Base-by-base conservation (phyloP, 2,797 vertebrate genomes). In the Gallirallus australis region DNA sequence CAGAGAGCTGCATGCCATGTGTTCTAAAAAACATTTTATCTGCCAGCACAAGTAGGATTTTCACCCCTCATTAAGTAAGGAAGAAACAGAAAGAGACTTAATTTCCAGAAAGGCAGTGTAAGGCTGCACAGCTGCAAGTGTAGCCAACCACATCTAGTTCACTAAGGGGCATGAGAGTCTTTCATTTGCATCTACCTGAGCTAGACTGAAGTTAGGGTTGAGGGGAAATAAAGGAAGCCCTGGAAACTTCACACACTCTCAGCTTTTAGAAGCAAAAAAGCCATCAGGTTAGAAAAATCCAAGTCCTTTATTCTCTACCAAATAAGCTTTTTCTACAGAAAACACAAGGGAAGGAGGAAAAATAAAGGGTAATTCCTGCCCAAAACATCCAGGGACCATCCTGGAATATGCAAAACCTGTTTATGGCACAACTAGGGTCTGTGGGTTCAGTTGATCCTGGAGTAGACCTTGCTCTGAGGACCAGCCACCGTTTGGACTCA, bases 11-110 rank as follows among this genome's bases (percentile, higher is more conserved):
- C 13, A 3, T 12, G 33, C 63, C 83, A 69, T 25, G 27, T 81
- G 47, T 72, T 76, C 81, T 54, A 84, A 70, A 72, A 84, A n/a
- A 56, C 60, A 63, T 59, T 59, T 89, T 83, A 79, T 45, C 42
- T 72, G 52, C 75, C 68, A 82, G 45, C 12, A 64, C 28, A 89
- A 95, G 54, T 18, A 88, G 25, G 47, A 91, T 92, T 96, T 81
- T 92, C 63, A 94, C 70, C 89, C 33, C 60, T 94, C 35, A 30
- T 89, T 92, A 94, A 92, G 33, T 27, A 76, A 68, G n/a, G 30
- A 73, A 85, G 25, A 59, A 86, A 80, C 35, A 95, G 90, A 70
- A 78, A 68, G 17, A 11, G 33, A 77, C 59, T 39, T 93, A 60
- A 86, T 87, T 94, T 90, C 66, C 79, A 91, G 65, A 94, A 75